Base-by-base conservation (phyloP, 2,113 vertebrate genomes). In the Leucoraja erinaceus region DNA sequence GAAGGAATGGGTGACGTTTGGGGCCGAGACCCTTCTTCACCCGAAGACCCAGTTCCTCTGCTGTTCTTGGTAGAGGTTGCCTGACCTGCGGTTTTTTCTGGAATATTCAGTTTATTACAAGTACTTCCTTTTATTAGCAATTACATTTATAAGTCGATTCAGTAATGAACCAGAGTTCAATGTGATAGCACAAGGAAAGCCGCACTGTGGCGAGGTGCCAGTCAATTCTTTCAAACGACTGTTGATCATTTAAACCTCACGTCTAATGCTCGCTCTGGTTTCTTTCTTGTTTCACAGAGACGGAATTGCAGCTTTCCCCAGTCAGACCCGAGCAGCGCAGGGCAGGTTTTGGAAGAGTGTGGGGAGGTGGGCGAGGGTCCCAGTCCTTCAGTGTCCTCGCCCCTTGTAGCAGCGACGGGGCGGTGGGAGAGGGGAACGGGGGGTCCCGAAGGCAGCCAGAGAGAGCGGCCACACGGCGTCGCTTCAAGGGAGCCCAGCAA, bases 301-400 rank as follows among this genome's bases (percentile, higher is more conserved):
- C 90, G 68, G 1, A 54, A 5, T 4, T 25, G 25, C 66, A 72
- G 66, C 66, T 11, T 74, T 2, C 28, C 90, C 3, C 66, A 91
- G 18, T 1, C 66, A 4, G 90, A 72, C 66, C 68, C 54, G 68
- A 38, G 90, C 11, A 28, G 88, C 8, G 66, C 18, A 18, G 54
- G 79, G 4, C 56, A 10, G 2, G 56, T 9, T 63, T 86, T 31
- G 83, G 8, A 72, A 81, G 91, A 93, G 94, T 94, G 93, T 28
- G 5, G 93, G 93, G 93, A 77, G 93, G 94, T 93, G 93, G 93
- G 92, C 12, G 5, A 75, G 16, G 88, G 93, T 94, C 66, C 94
- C 94, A 93, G 93, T 93, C 94, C 94, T 94, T 94, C 93, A 93
- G 75, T 63, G 93, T 93, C 56, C 0, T 0, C 70, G 93, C 93